These are phyloP conservation scores for Adrianichthys oophorus DNA, from an alignment of 2,797 vertebrate species.

Conservation along the genomic window DNA sequence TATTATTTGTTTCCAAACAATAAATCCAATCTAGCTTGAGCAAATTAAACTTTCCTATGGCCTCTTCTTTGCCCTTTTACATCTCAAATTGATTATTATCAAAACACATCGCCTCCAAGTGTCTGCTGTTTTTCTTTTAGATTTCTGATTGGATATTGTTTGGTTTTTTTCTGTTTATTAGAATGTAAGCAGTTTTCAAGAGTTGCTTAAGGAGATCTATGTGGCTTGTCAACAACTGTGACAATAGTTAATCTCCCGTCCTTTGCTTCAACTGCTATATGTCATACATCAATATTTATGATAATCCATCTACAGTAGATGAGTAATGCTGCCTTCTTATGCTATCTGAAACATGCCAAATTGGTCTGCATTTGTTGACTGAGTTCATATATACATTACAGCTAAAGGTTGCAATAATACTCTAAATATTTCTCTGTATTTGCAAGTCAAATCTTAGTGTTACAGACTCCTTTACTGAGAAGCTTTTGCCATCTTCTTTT, in stretches of 20 bases:
- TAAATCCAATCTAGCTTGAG: conserved; percentile 83
- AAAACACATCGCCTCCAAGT: conserved; percentile 62
- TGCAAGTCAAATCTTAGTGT: conserved; percentile 79
- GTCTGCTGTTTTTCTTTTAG: conserved; percentile 61
- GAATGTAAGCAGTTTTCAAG: conserved; percentile 60
- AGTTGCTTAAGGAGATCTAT: conserved; percentile 57
- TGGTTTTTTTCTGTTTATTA: conserved; percentile 43
- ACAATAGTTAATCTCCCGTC: conserved; percentile 55
- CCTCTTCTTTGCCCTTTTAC: conserved; percentile 79
- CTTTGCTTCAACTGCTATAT: conserved; percentile 27
- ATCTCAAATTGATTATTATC: conserved; percentile 73
- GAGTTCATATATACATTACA: conserved; percentile 45
- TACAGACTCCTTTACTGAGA: conserved; percentile 72
- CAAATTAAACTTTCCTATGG: conserved; percentile 78
- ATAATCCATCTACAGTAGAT: conserved; percentile 23
- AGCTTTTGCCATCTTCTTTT: conserved; percentile 68
- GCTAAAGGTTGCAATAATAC: conserved; percentile 69
- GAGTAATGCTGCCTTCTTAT: conserved; percentile 22
- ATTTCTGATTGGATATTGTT: conserved; percentile 76
- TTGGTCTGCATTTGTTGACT: conserved; percentile 39
- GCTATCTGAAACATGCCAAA: conserved; percentile 33
- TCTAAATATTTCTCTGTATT: conserved; percentile 68
- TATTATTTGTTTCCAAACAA: conserved; percentile 86
- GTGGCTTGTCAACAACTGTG: conserved; percentile 47
- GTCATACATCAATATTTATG: conserved; percentile 51